Evolutionary conservation across 2,113 vertebrate species (phyloP).

Genomic region (Grammomys dolichurus): DNA sequence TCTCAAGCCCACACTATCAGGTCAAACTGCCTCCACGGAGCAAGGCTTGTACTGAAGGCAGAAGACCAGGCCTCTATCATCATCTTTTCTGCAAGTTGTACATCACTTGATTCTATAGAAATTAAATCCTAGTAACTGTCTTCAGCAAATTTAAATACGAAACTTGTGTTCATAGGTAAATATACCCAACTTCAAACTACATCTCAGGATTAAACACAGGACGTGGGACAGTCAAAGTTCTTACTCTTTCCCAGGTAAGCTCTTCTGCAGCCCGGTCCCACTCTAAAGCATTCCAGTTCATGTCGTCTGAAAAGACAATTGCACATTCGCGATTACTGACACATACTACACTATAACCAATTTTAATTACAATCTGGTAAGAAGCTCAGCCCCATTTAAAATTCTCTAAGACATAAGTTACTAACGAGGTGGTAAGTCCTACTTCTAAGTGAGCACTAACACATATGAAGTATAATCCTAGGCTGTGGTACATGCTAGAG

Average conservation of each 20-base stretch:
- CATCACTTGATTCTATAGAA: conserved; percentile 50
- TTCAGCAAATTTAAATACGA: conserved; percentile 16
- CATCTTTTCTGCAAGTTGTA: background rate
- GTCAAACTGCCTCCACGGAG: background rate
- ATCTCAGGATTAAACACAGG: background rate
- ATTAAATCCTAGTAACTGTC: background rate
- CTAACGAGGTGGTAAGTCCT: background rate
- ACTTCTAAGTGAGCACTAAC: background rate
- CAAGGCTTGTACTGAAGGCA: conserved; percentile 1
- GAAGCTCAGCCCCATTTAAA: conserved; percentile 26
- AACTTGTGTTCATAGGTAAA: conserved; percentile 7
- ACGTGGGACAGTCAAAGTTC: conserved; percentile 14
- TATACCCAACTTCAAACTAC: background rate
- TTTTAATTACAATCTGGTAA: background rate
- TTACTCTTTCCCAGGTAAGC: conserved; percentile 96
- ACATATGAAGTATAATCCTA: conserved; percentile 1
- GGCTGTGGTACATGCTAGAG: background rate
- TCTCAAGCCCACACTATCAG: conserved; percentile 4
- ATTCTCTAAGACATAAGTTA: background rate
- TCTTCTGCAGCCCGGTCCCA: conserved; percentile 99
- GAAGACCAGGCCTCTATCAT: background rate
- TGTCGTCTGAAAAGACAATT: conserved; percentile 90
- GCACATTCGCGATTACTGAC: conserved; percentile 38
- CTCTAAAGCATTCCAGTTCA: conserved; percentile 99
- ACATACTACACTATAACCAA: background rate